A percentile compares a stretch with the other conserved stretches of the same genome.
Evolutionary conservation across 2,113 vertebrate genomes (phyloP).

Genomic region (Megalops atlanticus): DNA sequence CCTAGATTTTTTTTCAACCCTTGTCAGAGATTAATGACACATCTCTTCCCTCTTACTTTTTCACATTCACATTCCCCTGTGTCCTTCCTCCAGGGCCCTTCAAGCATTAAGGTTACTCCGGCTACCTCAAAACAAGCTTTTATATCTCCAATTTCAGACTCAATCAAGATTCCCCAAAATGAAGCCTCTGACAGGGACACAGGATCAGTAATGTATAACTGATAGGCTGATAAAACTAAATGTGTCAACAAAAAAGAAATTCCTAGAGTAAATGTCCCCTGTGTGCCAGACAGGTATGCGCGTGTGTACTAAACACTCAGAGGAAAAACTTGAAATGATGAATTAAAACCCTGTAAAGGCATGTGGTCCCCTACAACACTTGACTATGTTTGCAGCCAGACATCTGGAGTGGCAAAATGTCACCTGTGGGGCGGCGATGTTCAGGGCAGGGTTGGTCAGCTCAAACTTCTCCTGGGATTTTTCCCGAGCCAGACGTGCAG

Average conservation of each 20-base stretch:
- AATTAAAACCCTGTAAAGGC: neutral
- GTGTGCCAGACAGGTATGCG: neutral
- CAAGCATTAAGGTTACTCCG: conserved; percentile 40
- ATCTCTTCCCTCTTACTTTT: conserved; percentile 48
- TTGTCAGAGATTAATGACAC: conserved; percentile 60
- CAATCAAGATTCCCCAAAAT: neutral
- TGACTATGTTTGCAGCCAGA: neutral
- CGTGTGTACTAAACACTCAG: neutral
- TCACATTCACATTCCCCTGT: conserved; percentile 31
- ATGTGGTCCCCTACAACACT: neutral
- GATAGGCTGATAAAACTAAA: neutral
- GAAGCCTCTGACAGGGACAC: neutral
- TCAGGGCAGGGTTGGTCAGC: conserved; percentile 83
- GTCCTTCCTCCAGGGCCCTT: conserved; percentile 33
- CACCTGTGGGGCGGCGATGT: conserved; percentile 87
- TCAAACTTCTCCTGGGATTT: conserved; percentile 95
- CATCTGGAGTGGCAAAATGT: conserved; percentile 14
- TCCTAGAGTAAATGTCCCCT: neutral
- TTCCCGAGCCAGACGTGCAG: conserved; percentile 84
- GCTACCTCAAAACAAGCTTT: neutral
- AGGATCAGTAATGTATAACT: neutral
- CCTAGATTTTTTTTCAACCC: conserved; percentile 62
- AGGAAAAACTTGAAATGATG: neutral
- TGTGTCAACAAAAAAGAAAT: neutral
- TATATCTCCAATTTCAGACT: neutral